Evolutionary conservation across 2,797 vertebrate genomes (phyloP).

Genomic region (Sebastes dallii): DNA sequence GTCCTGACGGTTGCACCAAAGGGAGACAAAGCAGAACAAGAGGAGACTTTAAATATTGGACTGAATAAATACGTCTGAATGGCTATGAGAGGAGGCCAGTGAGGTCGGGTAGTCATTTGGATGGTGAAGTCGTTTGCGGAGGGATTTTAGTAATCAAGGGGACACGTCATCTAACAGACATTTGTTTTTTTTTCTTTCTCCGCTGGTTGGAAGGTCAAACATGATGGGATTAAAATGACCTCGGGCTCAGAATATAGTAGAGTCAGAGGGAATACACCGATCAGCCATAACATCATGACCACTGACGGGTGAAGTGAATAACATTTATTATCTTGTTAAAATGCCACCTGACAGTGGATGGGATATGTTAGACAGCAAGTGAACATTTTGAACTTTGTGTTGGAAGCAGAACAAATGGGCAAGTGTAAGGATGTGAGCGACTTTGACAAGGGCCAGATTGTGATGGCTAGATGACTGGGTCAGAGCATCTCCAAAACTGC

Average conservation of each 20-base stretch:
- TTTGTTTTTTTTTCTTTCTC: neutral
- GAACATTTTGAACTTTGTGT: no score
- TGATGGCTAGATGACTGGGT: no score
- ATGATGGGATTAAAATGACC: conserved; percentile 15
- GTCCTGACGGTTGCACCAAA: neutral
- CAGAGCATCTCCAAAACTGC: no score
- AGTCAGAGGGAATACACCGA: neutral
- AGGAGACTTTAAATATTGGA: conserved; percentile 30
- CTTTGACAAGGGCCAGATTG: no score
- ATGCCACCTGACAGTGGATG: no score
- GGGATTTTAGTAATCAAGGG: conserved; percentile 8
- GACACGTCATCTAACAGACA: neutral
- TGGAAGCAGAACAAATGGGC: no score
- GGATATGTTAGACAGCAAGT: no score
- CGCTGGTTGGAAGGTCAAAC: neutral
- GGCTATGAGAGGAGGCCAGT: neutral
- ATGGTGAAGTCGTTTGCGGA: neutral
- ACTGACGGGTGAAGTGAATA: no score
- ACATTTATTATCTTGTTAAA: no score
- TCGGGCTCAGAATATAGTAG: neutral
- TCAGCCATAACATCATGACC: no score
- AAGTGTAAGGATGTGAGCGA: no score
- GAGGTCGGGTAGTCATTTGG: conserved; percentile 2
- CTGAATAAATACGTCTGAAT: neutral
- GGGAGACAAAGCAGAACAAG: conserved; percentile 11